phyloP scores from a whole-genome alignment of 2,113 vertebrate genomes.

The Callocephalon fimbriatum region DNA sequence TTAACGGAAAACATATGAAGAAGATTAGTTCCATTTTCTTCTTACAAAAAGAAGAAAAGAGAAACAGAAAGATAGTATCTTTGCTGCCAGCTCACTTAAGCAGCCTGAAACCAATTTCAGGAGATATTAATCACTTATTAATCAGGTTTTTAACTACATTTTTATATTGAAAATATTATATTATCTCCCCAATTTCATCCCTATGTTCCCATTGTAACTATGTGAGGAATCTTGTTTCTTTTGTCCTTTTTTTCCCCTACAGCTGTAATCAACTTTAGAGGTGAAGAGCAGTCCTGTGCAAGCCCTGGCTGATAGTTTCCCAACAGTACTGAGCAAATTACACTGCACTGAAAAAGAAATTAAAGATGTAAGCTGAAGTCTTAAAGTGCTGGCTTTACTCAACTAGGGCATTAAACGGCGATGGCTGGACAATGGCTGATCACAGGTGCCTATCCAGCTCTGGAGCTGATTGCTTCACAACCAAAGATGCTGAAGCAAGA shows the following conservation, averaged over 20 bases:
- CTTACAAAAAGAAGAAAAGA: neutral
- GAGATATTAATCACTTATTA: neutral
- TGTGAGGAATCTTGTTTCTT: neutral
- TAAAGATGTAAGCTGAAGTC: neutral
- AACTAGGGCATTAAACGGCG: neutral
- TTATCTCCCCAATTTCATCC: neutral
- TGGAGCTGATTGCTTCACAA: neutral
- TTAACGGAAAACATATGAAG: neutral
- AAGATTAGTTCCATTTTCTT: neutral
- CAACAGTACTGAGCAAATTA: neutral
- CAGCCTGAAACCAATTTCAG: neutral
- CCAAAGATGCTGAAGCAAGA: neutral
- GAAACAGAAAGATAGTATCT: neutral
- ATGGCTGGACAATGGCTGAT: neutral
- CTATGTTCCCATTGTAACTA: neutral
- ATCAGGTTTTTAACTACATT: neutral
- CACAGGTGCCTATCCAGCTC: fast-evolving
- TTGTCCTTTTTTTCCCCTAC: neutral
- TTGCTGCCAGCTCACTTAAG: neutral
- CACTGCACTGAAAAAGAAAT: neutral
- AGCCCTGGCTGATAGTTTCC: neutral
- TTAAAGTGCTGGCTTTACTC: neutral
- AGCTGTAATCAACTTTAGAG: neutral
- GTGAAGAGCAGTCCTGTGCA: neutral
- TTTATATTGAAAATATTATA: neutral